Percentiles rank a stretch among this genome's conserved stretches.
These are phyloP conservation scores for Tachysurus vachellii DNA, from an alignment of 2,113 vertebrate species.

Conservation along the genomic window DNA sequence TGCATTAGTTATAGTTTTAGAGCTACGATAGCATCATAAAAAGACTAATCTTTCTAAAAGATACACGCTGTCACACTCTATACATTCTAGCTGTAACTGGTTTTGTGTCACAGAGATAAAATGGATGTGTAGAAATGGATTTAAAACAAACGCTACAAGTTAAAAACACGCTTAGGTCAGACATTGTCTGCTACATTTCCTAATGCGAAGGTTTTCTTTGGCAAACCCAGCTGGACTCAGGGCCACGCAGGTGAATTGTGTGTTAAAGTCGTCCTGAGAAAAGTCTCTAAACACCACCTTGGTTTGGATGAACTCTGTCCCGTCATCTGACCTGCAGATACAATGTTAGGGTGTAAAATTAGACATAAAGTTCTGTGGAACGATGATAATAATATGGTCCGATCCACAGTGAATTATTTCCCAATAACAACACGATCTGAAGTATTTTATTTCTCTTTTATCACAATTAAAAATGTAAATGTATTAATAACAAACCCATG, in stretches of 20 bases:
- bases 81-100: neutral
- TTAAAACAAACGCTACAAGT: neutral
- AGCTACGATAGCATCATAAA: neutral
- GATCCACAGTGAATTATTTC: neutral
- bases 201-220: neutral
- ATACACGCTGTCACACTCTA: neutral
- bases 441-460: neutral
- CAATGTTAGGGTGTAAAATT: neutral
- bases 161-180: neutral
- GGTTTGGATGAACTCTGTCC: neutral
- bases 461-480: neutral
- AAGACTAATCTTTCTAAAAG: neutral
- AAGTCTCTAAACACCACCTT: neutral
- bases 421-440: neutral
- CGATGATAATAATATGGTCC: neutral
- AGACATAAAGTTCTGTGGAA: neutral
- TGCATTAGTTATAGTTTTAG: neutral
- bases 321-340: neutral
- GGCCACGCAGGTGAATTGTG: conserved; percentile 26
- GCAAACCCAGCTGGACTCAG: conserved; percentile 27
- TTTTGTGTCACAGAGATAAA: neutral
- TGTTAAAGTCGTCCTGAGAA: neutral
- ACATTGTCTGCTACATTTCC: too few relatives aligned
- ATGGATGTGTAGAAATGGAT: too few relatives aligned
- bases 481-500: neutral